A percentile compares a stretch with the other conserved stretches of the same genome.
These are phyloP conservation scores for Heliocidaris erythrogramma DNA, from an alignment of 35 echinoderm and acorn worm species.

Conservation along the genomic window DNA sequence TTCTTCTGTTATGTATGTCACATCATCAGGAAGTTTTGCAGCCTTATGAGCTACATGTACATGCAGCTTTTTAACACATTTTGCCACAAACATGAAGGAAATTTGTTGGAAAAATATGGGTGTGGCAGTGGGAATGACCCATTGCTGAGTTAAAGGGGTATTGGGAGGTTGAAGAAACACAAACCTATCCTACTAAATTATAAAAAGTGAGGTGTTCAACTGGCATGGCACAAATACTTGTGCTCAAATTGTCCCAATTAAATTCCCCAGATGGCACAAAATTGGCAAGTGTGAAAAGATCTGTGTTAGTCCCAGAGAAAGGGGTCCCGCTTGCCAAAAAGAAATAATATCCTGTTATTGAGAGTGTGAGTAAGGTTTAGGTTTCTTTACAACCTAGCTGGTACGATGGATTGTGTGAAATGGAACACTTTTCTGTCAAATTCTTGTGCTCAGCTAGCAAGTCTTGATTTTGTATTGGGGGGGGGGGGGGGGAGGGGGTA, in stretches of 20 bases:
- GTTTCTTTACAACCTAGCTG: not conserved
- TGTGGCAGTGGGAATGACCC: not conserved
- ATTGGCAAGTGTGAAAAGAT: slow-evolving; percentile 4
- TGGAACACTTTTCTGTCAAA: not conserved
- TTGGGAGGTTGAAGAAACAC: no score
- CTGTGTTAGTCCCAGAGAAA: not conserved
- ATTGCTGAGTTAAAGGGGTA: no score
- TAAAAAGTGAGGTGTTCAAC: not conserved
- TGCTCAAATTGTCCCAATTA: not conserved
- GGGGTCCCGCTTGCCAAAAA: not conserved
- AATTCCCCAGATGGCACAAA: not conserved
- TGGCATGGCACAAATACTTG: not conserved
- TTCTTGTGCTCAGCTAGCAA: not conserved
- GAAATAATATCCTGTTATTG: not conserved
- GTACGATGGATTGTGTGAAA: not conserved
- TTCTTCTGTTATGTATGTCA: no score
- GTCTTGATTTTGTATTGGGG: no score
- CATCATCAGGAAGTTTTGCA: no score
- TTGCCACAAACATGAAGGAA: no score
- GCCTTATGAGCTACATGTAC: no score
- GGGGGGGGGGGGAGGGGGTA: no score
- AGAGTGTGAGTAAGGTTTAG: not conserved
- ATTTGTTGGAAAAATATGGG: no score
- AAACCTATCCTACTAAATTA: no score
- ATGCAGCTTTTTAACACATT: no score